Evolutionary conservation across 2,888 invertebrate species (phyloP).

Genomic region (Palloptera scutellata): DNA sequence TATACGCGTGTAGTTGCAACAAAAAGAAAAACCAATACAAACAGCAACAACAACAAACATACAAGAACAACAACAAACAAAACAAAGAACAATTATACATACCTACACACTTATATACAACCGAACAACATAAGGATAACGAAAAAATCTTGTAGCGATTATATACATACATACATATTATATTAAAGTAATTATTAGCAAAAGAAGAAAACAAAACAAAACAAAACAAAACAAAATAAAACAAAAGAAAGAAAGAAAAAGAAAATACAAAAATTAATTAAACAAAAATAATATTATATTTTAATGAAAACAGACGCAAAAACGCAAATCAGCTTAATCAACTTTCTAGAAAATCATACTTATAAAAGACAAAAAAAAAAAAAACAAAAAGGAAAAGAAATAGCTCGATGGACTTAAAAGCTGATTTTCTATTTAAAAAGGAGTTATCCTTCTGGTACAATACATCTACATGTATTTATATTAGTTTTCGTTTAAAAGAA

Average conservation of each 20-base stretch:
- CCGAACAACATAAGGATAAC: background rate
- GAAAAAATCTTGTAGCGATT: conserved; percentile 6
- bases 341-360: background rate
- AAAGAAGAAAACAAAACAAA: background rate
- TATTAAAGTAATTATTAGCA: background rate
- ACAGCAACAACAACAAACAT: background rate
- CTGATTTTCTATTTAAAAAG: conserved; percentile 8
- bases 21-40: background rate
- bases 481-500: conserved; percentile 20
- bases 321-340: conserved; percentile 3
- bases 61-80: background rate
- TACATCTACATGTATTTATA: background rate
- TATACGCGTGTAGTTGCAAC: background rate
- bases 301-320: background rate
- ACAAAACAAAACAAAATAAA: background rate
- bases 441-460: conserved; percentile 27
- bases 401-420: conserved; percentile 2
- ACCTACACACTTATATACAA: background rate
- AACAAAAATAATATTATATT: background rate
- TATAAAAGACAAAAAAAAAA: background rate
- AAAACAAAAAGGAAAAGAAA: too few species aligned
- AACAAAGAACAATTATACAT: conserved; percentile 1
- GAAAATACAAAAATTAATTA: background rate
- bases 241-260: background rate
- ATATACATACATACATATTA: conserved; percentile 2